Base-by-base conservation (phyloP, 1,140 invertebrate species). In the Oedothorax gibbosus region DNA sequence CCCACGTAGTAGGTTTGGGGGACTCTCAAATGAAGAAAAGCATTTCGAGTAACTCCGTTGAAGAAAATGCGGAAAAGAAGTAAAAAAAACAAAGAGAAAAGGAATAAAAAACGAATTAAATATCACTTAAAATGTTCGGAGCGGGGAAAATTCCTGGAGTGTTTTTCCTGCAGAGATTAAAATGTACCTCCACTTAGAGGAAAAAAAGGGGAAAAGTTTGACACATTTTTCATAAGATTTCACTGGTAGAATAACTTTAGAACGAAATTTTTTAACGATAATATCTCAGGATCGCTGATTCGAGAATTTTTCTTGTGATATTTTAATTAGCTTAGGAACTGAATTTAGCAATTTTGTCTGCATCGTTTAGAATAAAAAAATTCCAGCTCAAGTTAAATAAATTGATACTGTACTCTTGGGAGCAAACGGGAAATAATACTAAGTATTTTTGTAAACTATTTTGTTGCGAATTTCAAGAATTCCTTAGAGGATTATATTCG, bases 121-220 rank as follows among this genome's bases (percentile, higher is more conserved):
- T 81, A 71, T 81, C 66, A 71, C 78, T 81, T 81, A 81, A 81
- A 71, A 71, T 12, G 50, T 65, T 62, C 78, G 51, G 78, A 53
- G 65, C 35, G 35, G 35, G 35, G 57, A 57, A n/a, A 81, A 81
- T 81, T 71, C 78, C 65, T 11, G 71, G 65, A 71, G 60, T 57
- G 78, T 66, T 79, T 79, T 79, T 56, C n/a, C n/a, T 64, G 50
- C 51, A 53, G 20, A 66, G 18, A 79, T 50, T 79, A 50, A 62
- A 62, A 18, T 6, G 35, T 35, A 35, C 35, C 35, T 71, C 68
- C 49, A 18, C 54, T 53, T 71, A 53, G 20, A 71, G 15, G 7
- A 0, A 53, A 60, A 57, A 60, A 53, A 11, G n/a, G 49, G 54
- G 15, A 62, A 80, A 69, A 71, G 65, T 81, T 81, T 81, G 78